These are phyloP conservation scores for Drosophila carrolli DNA, from an alignment of 1,140 invertebrate genomes.

Conservation along the genomic window DNA sequence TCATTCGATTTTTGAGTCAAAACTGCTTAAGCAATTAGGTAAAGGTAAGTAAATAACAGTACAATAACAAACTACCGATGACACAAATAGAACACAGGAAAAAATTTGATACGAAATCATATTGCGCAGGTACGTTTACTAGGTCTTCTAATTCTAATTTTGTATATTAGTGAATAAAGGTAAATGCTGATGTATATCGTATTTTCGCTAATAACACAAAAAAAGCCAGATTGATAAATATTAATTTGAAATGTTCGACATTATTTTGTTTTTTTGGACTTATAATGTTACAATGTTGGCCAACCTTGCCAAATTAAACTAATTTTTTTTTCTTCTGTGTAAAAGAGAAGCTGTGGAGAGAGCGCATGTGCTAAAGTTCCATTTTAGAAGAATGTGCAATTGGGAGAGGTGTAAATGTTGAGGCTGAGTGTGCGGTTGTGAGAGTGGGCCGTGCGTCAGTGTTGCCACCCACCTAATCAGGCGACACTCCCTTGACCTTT, in stretches of 20 bases:
- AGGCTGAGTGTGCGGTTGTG: slow-evolving; percentile 4
- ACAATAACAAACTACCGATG: not conserved
- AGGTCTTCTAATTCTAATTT: too few relatives aligned
- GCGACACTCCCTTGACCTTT: slow-evolving; percentile 68
- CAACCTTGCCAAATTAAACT: too few relatives aligned
- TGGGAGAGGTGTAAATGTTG: slow-evolving; percentile 16
- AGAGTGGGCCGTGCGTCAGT: slow-evolving; percentile 44
- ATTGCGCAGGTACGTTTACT: not conserved
- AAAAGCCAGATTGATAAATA: too few relatives aligned
- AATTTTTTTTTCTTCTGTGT: not conserved
- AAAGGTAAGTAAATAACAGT: slow-evolving; percentile 30
- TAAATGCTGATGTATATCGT: too few relatives aligned
- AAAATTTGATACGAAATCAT: not conserved
- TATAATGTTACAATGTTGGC: too few relatives aligned
- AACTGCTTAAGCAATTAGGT: slow-evolving; percentile 23
- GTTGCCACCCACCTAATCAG: slow-evolving; percentile 60
- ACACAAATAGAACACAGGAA: not conserved
- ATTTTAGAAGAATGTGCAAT: slow-evolving; percentile 1
- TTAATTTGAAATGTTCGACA: too few relatives aligned
- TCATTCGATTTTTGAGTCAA: slow-evolving; percentile 23
- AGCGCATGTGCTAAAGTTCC: slow-evolving; percentile 39
- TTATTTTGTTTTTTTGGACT: too few relatives aligned
- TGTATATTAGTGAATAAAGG: too few relatives aligned
- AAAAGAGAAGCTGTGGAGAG: slow-evolving; percentile 9
- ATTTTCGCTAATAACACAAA: too few relatives aligned